Evolutionary conservation across 2,797 vertebrate species (phyloP), one percentile per base, ranked within the genome.

Genomic region (Myotis planiceps): DNA sequence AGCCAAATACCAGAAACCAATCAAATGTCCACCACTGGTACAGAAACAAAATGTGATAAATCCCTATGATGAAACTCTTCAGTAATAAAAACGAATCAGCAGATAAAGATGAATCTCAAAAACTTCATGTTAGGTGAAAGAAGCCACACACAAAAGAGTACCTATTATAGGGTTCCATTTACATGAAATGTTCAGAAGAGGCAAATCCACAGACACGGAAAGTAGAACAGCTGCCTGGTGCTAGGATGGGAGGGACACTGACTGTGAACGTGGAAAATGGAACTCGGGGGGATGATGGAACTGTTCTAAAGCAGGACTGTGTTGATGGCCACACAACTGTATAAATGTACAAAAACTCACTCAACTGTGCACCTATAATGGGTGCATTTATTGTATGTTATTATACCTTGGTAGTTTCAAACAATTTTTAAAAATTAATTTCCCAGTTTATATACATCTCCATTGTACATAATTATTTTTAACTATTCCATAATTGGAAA

Each of bases 1-100:
- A 88, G 60, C 49, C 65, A 90, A 85, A 78, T 39, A 88, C 58
- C 42, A 74, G 68, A 87, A 91, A 87, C 15, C 42, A 71, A 14
- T 92, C 32, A 66, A 78, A 29, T 34, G 32, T n/a, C 75, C n/a
- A 47, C 32, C 65, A 29, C 29, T 27, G n/a, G 45, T 15, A 27
- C 0, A 63, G 19, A 45, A 34, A 72, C 6, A 85, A 72, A 90
- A 88, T 18, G 27, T 5, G 21, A 32, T 32, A 68, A 78, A 78
- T 53, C 27, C 27, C 45, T 14, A 81, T 4, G 55, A 15, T 0
- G 19, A 25, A 79, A 90, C 16, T 18, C 27, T 65, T 37, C 10
- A 29, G 34, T 8, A 51, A 14, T 2, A 76, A 39, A 27, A 68
- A 37, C 0, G 42, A 63, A 76, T 92, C 58, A 37, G 53, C 45